A percentile compares a stretch with the other conserved stretches of the same genome.
phyloP scores from a whole-genome alignment of 92 coral and sea anemone genomes.

The Siderastrea radians region DNA sequence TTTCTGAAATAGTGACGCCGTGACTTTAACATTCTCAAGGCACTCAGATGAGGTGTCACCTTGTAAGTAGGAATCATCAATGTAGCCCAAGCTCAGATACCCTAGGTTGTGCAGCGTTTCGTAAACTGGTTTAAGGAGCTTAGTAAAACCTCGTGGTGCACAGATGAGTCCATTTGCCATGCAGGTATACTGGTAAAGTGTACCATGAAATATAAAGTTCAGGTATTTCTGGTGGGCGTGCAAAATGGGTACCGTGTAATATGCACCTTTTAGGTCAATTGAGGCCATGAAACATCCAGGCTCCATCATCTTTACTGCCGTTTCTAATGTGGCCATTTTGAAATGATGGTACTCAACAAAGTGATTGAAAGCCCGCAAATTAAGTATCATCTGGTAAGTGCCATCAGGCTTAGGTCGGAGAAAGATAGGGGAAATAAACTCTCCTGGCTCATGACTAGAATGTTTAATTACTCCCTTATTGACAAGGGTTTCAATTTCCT shows the following conservation, averaged over 20 bases:
- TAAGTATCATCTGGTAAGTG: constrained; percentile 32
- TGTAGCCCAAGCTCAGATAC: constrained; percentile 35
- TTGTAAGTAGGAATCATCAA: constrained; percentile 41
- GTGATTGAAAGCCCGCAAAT: constrained; percentile 44
- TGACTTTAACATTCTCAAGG: constrained; percentile 19
- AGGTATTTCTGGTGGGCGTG: constrained; percentile 20
- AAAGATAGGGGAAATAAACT: constrained; percentile 47
- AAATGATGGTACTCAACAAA: constrained; percentile 58
- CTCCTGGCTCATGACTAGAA: constrained; percentile 30
- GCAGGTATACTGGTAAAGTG: constrained; percentile 9
- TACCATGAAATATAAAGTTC: constrained; percentile 23
- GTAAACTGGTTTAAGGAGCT: constrained; percentile 44
- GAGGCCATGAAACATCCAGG: constrained; percentile 61
- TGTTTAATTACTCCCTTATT: constrained; percentile 13
- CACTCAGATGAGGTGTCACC: constrained; percentile 23
- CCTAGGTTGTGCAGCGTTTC: constrained; percentile 29
- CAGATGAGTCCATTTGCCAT: constrained; percentile 12
- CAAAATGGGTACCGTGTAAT: constrained; percentile 20
- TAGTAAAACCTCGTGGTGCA: constrained; percentile 26
- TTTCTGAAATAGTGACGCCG: constrained; percentile 3
- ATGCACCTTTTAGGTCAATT: constrained; percentile 50
- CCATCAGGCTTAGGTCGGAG: constrained; percentile 44
- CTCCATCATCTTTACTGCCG: constrained; percentile 41
- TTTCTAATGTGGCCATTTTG: constrained; percentile 60
- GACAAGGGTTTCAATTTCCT: constrained; percentile 33